A percentile compares a stretch with the other conserved stretches of the same genome.
These are phyloP conservation scores for Larimichthys polyactis DNA, from an alignment of 2,113 vertebrate species.

Conservation along the genomic window DNA sequence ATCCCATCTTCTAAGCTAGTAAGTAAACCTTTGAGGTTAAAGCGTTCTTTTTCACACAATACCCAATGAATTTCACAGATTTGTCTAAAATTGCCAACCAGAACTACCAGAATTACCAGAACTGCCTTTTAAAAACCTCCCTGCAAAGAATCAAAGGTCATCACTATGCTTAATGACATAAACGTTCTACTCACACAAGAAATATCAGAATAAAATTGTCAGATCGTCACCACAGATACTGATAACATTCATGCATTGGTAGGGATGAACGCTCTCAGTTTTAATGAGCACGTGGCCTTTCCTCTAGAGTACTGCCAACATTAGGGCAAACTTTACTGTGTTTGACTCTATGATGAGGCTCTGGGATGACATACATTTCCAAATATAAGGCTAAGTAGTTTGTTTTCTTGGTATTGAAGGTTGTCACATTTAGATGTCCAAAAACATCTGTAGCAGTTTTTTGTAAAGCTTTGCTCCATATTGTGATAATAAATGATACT, in stretches of 20 bases:
- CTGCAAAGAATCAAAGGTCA: too few relatives aligned
- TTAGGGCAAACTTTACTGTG: not conserved
- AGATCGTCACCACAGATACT: not conserved
- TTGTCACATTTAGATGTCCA: not conserved
- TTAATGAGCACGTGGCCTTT: not conserved
- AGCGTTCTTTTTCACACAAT: too few relatives aligned
- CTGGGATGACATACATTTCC: not conserved
- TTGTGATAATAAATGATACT: not conserved
- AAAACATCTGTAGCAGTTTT: not conserved
- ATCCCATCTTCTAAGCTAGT: too few relatives aligned
- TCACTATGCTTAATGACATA: too few relatives aligned
- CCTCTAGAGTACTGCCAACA: not conserved
- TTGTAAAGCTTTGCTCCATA: not conserved
- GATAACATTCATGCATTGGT: not conserved
- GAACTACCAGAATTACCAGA: too few relatives aligned
- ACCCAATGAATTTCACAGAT: too few relatives aligned
- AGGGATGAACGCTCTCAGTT: not conserved
- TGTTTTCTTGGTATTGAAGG: not conserved
- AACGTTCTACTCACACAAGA: too few relatives aligned
- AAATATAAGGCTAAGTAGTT: not conserved
- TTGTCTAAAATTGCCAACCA: too few relatives aligned
- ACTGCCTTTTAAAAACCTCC: too few relatives aligned
- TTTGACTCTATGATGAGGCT: not conserved
- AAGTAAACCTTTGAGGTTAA: too few relatives aligned
- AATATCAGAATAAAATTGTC: too few relatives aligned